Base-by-base conservation (phyloP, 2,797 vertebrate species). In the Hemibagrus guttatus region DNA sequence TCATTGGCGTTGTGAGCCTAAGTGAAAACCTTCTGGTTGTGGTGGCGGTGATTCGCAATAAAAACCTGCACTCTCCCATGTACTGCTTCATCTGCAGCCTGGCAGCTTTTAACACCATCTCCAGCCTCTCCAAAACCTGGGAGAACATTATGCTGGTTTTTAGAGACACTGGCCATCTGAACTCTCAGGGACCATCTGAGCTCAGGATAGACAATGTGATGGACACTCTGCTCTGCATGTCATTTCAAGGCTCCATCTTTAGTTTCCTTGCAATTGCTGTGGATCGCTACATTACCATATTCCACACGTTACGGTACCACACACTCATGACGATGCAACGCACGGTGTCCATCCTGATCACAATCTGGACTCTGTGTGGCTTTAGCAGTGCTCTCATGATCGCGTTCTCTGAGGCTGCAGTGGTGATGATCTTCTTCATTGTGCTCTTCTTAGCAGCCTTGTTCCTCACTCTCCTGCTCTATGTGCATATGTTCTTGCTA, bases 51-150 rank as follows among this genome's bases (percentile, higher is more conserved):
- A 91, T 97, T 80, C 92, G 91, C 85, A 98, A 98, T 89, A 97
- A 96, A 92, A 98, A 97, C 86, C 96, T 99, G 23, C 98, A 99
- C 90, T 95, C 95, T 0, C 98, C 98, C 84, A 98, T 99, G 98
- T 97, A 98, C 92, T 95, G 96, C 92, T 99, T 99, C 91, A 98
- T 99, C 92, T 98, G 98, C 90, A 99, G 97, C 87, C 93, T 99
- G 92, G 97, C 98, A 0, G 92, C 97, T 91, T 99, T 98, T 83
- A 98, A 99, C 91, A 97, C 97, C 92, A 89, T 98, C 52, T 96
- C 96, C 21, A 98, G 97, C 89, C 91, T 99, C 75, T 96, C 95
- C 87, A 99, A 98, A 93, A 97, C 97, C 88, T 92, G 96, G 85
- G 98, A 99, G 91, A 98, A 96, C 83, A 91, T 97, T 81, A 96